phyloP scores from a whole-genome alignment of 30 jellyfish, hydroid and myxozoan genomes.

The Sanderia malayensis region DNA sequence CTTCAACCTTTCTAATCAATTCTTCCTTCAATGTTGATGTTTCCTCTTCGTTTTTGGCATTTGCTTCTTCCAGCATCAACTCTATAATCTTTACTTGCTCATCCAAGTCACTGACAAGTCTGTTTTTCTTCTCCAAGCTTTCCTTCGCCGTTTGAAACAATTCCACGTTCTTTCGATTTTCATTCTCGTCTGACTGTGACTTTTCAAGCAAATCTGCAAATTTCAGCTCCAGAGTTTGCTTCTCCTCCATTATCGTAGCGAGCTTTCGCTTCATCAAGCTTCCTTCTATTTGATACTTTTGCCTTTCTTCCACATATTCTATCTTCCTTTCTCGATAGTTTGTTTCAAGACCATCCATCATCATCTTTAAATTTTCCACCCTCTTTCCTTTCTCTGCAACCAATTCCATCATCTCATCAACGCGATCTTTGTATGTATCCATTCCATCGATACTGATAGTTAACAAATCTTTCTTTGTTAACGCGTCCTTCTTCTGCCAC shows the following conservation, averaged over 20 bases:
- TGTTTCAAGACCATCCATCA: no score
- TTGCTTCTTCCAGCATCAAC: background rate
- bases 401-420: no score
- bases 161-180: background rate
- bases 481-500: slow-evolving; percentile 7
- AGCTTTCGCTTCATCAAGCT: background rate
- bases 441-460: slow-evolving; percentile 13
- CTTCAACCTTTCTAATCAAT: background rate
- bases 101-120: background rate
- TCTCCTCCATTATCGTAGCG: background rate
- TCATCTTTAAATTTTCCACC: no score
- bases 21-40: slow-evolving; percentile 1
- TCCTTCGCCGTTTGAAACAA: no score
- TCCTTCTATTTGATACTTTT: background rate
- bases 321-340: no score
- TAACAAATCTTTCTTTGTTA: slow-evolving; percentile 21
- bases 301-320: background rate
- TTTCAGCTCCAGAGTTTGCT: slow-evolving; percentile 1
- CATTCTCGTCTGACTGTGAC: background rate
- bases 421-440: slow-evolving; percentile 1
- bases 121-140: background rate
- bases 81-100: background rate
- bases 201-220: background rate
- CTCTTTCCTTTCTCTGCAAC: no score
- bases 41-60: background rate